Base-by-base conservation (phyloP, 2,888 invertebrate species). In the Spodoptera picta region DNA sequence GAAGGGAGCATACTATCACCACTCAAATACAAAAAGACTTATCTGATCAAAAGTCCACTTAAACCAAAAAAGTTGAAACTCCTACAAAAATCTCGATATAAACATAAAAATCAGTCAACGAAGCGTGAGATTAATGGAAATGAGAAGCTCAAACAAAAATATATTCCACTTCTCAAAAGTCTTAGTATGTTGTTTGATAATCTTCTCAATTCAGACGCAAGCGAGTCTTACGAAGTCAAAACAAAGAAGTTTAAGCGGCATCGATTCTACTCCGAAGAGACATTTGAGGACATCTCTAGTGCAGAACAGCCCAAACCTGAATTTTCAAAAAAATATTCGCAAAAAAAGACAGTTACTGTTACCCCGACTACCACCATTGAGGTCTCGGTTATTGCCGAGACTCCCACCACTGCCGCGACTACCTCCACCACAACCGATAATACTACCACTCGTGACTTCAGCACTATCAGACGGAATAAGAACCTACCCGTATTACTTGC, bases 401-500 rank as follows among this genome's bases (percentile, higher is more conserved):
- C 60, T 83, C 11, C 76, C 83, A 27, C 83, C 84, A 12, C 67
- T 87, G 62, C 77, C 86, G 63, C 85, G 85, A 60, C 83, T 93
- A 31, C 91, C 91, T 49, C 92, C 93, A 52, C 87, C 87, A 60
- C 88, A 83, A 36, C 93, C 94, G 19, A 88, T 93, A 54, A 81
- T 93, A 65, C 85, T 93, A 19, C 92, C 94, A 2, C 80, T 92
- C 65, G 87, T 94, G 73, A 94, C 94, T 41, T 90, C 92, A 69
- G 91, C 90, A 56, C 85, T 94, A 43, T 90, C 94, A 63, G 91
- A 94, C 87, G 85, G 88, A 68, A 93, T 94, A 88, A 88, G 93
- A 83, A 87, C 92, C 24, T 93, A 93, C 80, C 94, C 94, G 3
- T 90, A 94, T 61, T 94, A 94, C 82, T 89, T 94, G 63, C 93